These are phyloP conservation scores for Myiozetetes cayanensis DNA, from an alignment of 2,113 vertebrate species.

Conservation along the genomic window DNA sequence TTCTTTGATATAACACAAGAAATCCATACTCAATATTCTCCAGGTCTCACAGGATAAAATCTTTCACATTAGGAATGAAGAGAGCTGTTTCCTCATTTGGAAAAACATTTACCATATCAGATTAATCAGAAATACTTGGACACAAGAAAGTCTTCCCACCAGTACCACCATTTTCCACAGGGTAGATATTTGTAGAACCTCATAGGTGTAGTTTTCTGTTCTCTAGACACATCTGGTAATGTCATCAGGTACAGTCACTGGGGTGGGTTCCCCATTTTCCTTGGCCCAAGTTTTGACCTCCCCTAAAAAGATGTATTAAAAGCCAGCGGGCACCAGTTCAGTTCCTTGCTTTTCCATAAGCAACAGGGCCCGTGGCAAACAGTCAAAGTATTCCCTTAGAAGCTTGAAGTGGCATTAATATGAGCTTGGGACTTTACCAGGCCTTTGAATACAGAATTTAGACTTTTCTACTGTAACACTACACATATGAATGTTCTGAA, in stretches of 20 bases:
- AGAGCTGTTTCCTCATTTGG: neutral
- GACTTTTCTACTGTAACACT: slow-evolving; percentile 12
- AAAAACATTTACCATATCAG: neutral
- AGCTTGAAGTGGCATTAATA: slow-evolving; percentile 39
- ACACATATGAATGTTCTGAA: slow-evolving; percentile 10
- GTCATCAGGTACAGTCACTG: slow-evolving; percentile 3
- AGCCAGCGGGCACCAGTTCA: neutral
- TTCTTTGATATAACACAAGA: neutral
- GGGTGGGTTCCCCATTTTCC: slow-evolving; percentile 40
- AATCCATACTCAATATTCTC: neutral
- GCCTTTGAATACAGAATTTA: slow-evolving; percentile 23
- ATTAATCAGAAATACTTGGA: neutral
- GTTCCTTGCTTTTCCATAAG: slow-evolving; percentile 31
- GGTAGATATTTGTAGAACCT: neutral
- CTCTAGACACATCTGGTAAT: slow-evolving; percentile 14
- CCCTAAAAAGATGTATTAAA: slow-evolving; percentile 10
- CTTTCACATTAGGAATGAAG: neutral
- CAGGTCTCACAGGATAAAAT: neutral
- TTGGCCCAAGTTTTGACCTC: slow-evolving; percentile 43
- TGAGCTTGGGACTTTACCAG: slow-evolving; percentile 31
- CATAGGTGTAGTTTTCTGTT: neutral
- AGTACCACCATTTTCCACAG: neutral
- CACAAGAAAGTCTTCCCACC: neutral
- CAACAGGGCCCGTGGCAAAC: slow-evolving; percentile 21
- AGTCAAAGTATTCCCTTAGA: slow-evolving; percentile 49